These are phyloP conservation scores for Mola mola DNA, from an alignment of 2,113 vertebrate species.

Conservation along the genomic window DNA sequence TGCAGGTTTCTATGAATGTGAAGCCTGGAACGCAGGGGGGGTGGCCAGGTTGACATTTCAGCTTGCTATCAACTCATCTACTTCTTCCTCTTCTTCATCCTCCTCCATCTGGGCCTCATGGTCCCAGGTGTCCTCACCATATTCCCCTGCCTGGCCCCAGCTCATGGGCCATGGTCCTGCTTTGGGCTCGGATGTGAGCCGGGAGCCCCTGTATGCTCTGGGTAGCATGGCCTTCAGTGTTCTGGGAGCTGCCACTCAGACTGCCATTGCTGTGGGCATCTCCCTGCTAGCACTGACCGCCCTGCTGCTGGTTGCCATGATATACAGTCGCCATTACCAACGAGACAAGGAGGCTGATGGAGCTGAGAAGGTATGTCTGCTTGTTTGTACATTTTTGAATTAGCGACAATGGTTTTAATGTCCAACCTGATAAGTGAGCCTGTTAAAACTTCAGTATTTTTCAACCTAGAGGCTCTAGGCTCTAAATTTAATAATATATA, in stretches of 20 bases:
- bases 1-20: conserved; percentile 89
- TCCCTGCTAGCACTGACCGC: conserved; percentile 87
- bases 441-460: too few species aligned
- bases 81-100: conserved; percentile 68
- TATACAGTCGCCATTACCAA: conserved; percentile 85
- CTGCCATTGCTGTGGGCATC: conserved; percentile 87
- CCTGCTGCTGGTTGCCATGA: conserved; percentile 86
- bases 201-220: conserved; percentile 82
- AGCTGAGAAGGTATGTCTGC: conserved; percentile 66
- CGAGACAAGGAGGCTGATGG: conserved; percentile 78
- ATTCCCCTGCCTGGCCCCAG: conserved; percentile 64
- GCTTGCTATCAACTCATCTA: conserved; percentile 86
- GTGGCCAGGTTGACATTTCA: conserved; percentile 85
- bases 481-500: too few species aligned
- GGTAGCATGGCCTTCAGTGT: conserved; percentile 91
- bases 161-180: conserved; percentile 62
- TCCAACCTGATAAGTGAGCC: too few species aligned
- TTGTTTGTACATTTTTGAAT: too few species aligned
- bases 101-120: conserved; percentile 75
- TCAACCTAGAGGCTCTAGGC: too few species aligned
- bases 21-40: conserved; percentile 90
- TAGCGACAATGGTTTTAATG: too few species aligned
- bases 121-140: conserved; percentile 70
- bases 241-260: conserved; percentile 87
- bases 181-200: conserved; percentile 77